A percentile compares a stretch with the other conserved stretches of the same genome.
Conservation (phyloP, 2,113 vertebrate species). For the Dipodomys merriami region DNA sequence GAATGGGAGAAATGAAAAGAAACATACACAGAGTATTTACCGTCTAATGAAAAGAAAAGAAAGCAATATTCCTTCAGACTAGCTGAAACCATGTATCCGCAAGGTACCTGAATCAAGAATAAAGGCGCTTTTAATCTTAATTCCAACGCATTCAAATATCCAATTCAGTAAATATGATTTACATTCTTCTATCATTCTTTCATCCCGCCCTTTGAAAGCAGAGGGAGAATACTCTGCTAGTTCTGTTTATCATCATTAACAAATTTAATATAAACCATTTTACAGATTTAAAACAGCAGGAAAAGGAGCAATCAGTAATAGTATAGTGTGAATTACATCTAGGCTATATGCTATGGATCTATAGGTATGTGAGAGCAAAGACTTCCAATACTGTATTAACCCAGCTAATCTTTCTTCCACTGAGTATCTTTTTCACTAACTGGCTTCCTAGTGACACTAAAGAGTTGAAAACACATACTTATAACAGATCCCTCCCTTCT, state of each 20-base stretch:
- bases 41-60: neutral
- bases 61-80: neutral
- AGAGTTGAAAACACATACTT: neutral
- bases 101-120: neutral
- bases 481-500: neutral
- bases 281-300: neutral
- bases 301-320: neutral
- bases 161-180: conserved; percentile 7
- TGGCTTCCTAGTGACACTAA: neutral
- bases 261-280: neutral
- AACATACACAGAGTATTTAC: neutral
- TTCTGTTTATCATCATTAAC: neutral
- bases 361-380: too few relatives aligned
- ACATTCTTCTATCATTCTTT: conserved; percentile 3
- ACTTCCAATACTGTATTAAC: neutral
- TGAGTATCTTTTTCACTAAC: neutral
- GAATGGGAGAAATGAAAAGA: neutral
- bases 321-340: neutral
- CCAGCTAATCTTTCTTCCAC: neutral
- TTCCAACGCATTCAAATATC: neutral
- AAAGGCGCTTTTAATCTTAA: neutral
- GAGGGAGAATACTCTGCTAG: neutral
- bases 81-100: neutral
- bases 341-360: neutral
- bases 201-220: neutral